phyloP scores from a whole-genome alignment of 37 sponge, comb jelly and placozoan species.

The Ianthella basta region DNA sequence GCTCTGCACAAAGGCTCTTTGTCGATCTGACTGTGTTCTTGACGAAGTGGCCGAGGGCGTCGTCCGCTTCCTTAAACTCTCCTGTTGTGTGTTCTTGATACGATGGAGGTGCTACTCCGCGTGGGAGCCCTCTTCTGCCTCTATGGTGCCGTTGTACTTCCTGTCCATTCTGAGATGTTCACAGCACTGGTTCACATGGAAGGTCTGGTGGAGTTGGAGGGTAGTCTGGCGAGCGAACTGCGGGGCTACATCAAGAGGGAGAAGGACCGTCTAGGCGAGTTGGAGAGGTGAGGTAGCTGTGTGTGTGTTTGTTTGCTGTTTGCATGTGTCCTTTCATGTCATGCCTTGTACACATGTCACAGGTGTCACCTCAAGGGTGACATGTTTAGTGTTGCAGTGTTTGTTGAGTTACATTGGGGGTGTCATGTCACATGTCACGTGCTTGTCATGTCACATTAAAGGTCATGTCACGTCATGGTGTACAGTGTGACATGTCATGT shows the following conservation, averaged over 20 bases:
- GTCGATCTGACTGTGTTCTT: too few species aligned
- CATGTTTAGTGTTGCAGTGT: not conserved
- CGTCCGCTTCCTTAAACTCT: too few species aligned
- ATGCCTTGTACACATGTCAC: not conserved
- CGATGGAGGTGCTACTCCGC: too few species aligned
- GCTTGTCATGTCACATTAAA: not conserved
- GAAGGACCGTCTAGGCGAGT: constrained; percentile 19
- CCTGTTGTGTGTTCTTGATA: too few species aligned
- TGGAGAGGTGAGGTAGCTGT: constrained; percentile 37
- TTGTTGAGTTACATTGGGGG: not conserved
- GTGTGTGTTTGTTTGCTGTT: not conserved
- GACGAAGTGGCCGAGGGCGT: too few species aligned
- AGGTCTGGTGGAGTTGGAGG: constrained; percentile 61
- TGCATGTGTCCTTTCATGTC: not conserved
- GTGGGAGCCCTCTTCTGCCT: too few species aligned
- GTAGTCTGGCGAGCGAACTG: constrained; percentile 50
- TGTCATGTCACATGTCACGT: not conserved
- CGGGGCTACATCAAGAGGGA: constrained; percentile 60
- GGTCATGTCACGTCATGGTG: not conserved
- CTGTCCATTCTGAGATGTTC: constrained; percentile 59
- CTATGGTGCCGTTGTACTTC: too few species aligned
- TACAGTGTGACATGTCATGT: too few species aligned
- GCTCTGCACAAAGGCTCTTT: too few species aligned
- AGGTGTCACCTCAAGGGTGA: not conserved
- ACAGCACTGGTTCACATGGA: constrained; percentile 88